Base-by-base conservation (phyloP, 2,888 invertebrate species). In the Eupelmus urozonus region DNA sequence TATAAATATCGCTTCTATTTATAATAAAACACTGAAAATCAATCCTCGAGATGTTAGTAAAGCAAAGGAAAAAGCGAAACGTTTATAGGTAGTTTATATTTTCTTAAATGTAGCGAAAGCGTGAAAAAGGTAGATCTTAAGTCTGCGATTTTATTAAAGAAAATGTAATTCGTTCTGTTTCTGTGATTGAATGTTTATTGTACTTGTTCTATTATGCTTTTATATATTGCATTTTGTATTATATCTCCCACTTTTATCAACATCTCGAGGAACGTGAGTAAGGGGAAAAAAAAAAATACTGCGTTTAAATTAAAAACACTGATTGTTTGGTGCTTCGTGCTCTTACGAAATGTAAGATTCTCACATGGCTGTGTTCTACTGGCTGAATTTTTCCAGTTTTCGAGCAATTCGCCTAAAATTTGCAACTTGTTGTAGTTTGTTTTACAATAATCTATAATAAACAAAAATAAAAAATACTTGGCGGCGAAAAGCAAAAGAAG, bases 291-390 rank as follows among this genome's bases (percentile, higher is more conserved):
- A 27, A 16, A 42, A 29, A 25, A 40, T 1, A 25, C 53, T 20
- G n/a, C 25, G 66, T 29, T 55, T 62, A 62, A 78, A 74, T 79
- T 80, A 73, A 76, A 72, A 77, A 77, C 67, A 11, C 70, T 76
- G 63, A 16, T 67, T 76, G 16, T 60, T 60, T 72, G 77, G 74
- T 77, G 77, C 66, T 74, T 77, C 78, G 63, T 67, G 72, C 72
- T 78, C 75, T 76, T 80, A 75, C 75, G 75, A 75, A 78, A 77
- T 63, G 80, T 77, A 78, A 80, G 72, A 80, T 78, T 80, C 69
- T 78, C 57, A 75, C 62, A 78, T 80, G 80, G 78, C 78, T 80
- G 78, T 80, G 78, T 72, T 51, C 70, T 80, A 72, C 78, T 53
- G 34, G 73, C 74, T 76, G 75, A 77, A 77, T 80, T 45, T 74